Evolutionary conservation across 2,888 invertebrate genomes (phyloP), one percentile per base, ranked within the genome.

Genomic region (Coleophora deauratella): DNA sequence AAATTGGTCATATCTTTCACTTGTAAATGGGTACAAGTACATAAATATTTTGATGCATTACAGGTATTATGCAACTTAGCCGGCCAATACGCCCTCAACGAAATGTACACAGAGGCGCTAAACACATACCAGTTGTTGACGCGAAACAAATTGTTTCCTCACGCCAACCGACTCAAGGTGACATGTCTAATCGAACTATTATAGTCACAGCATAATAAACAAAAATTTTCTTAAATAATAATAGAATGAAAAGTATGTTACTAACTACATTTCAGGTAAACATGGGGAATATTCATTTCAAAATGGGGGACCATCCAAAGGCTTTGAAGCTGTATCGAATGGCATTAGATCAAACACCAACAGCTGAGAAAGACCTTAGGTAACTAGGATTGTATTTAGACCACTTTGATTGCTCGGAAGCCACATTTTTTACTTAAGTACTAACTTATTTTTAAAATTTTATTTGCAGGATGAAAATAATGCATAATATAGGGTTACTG

Each of bases 241-340:
- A n/a, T n/a, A n/a, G n/a, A n/a, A n/a, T n/a, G n/a, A n/a, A n/a
- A n/a, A n/a, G n/a, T n/a, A n/a, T n/a, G n/a, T n/a, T n/a, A n/a
- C n/a, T 21, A 21, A 4, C 21, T 10, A 36, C 8, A 45, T 47
- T 57, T 40, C 43, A 85, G 85, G 84, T 85, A 0, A 99, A 99
- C 72, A 98, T 99, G 93, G 99, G 98, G 1, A 99, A 99, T 68
- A 97, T 99, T 59, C 96, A 97, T 75, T 96, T 95, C 62, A 95
- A 94, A 79, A 94, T 97, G 89, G 96, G 96, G 51, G 91, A 95
- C 61, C 96, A 94, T 65, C 92, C 94, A 10, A 96, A 98, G 81
- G 98, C 99, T 0, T 91, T 99, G 43, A 99, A 99, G 86, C 92
- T 97, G 88, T 99, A 98, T 69, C 90, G 98, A 56, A 99, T 99